These are phyloP conservation scores for Dendroctonus ponderosae DNA, from an alignment of 1,140 invertebrate species.

Conservation along the genomic window DNA sequence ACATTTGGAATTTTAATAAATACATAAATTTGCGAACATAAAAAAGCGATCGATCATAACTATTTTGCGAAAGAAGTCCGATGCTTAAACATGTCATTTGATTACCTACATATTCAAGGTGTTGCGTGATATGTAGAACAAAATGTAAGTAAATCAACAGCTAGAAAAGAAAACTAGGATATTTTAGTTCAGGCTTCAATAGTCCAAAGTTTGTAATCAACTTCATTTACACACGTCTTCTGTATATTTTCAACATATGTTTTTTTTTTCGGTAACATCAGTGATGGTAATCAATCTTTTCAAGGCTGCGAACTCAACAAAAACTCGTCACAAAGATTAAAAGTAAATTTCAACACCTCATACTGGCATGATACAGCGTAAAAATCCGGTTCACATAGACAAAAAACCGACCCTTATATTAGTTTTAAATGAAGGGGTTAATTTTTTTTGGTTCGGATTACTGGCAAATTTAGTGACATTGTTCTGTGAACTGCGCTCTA, in stretches of 20 bases:
- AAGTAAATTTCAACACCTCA: conserved; percentile 16
- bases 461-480: conserved; percentile 14
- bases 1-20: too few species aligned
- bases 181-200: too few species aligned
- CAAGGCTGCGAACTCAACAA: neutral
- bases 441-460: conserved; percentile 12
- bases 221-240: neutral
- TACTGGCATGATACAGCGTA: conserved; percentile 10
- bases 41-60: too few species aligned
- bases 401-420: conserved; percentile 21
- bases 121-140: too few species aligned
- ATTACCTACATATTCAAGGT: too few species aligned
- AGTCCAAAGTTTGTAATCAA: too few species aligned
- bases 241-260: neutral
- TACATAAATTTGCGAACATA: too few species aligned
- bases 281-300: neutral
- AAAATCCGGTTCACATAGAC: conserved; percentile 13
- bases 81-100: too few species aligned
- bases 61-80: too few species aligned
- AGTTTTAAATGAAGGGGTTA: conserved; percentile 21
- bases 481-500: conserved; percentile 3
- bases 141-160: too few species aligned
- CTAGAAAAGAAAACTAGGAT: too few species aligned
- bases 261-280: neutral
- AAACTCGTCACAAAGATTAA: neutral